Conservation (phyloP, 2,797 vertebrate genomes). For the Hyperoplus immaculatus region DNA sequence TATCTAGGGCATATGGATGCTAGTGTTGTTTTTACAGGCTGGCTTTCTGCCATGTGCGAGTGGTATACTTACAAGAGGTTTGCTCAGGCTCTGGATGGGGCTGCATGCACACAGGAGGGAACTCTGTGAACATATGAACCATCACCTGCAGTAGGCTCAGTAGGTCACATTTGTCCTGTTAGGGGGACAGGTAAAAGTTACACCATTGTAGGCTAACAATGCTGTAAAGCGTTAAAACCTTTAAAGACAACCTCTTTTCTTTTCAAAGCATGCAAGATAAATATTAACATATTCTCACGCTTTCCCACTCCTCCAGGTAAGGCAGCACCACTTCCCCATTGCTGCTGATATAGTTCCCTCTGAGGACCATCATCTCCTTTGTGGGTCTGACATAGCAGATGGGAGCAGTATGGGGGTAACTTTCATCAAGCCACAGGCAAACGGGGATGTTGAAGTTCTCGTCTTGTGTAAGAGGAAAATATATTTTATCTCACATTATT, state of each 20-base stretch:
- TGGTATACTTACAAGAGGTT: constrained; percentile 86
- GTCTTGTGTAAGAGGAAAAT: constrained; percentile 71
- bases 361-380: constrained; percentile 90
- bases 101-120: constrained; percentile 88
- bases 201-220: not conserved
- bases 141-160: constrained; percentile 92
- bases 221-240: not conserved
- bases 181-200: not conserved
- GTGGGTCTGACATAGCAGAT: constrained; percentile 95
- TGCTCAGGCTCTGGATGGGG: constrained; percentile 80
- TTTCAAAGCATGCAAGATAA: not conserved
- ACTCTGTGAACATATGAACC: constrained; percentile 90
- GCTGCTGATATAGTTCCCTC: constrained; percentile 86
- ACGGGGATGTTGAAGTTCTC: constrained; percentile 92
- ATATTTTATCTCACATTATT: not conserved
- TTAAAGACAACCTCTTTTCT: not conserved
- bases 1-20: constrained; percentile 2
- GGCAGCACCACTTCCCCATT: constrained; percentile 75
- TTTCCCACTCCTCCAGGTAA: constrained; percentile 81
- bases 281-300: constrained; percentile 52
- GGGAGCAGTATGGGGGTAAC: constrained; percentile 91
- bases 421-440: constrained; percentile 92
- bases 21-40: not conserved
- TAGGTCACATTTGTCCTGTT: constrained; percentile 90
- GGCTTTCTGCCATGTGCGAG: not conserved